These are phyloP conservation scores for Diglossa cyanea DNA, from an alignment of 2,797 vertebrate species.

Conservation along the genomic window DNA sequence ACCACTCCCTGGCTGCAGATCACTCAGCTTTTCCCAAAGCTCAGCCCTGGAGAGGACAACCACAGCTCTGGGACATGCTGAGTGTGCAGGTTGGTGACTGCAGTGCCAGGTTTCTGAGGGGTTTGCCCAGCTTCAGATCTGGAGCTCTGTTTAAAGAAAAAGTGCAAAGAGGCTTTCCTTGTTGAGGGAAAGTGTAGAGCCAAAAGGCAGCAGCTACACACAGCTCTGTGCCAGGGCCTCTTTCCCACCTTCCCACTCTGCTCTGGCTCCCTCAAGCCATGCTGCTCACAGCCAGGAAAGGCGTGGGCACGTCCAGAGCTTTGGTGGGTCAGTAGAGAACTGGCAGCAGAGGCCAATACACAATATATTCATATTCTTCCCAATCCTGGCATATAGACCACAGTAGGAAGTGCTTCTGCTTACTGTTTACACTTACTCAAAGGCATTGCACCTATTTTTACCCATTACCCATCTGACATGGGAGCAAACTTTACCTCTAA, in stretches of 20 bases:
- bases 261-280: fast-evolving
- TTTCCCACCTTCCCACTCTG: background rate
- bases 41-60: background rate
- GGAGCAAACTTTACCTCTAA: background rate
- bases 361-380: background rate
- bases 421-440: background rate
- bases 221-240: background rate
- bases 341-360: background rate
- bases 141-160: background rate
- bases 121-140: background rate
- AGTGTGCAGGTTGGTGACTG: fast-evolving
- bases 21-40: background rate
- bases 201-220: background rate
- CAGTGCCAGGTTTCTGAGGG: background rate
- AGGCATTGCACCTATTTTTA: background rate
- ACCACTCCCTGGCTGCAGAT: background rate
- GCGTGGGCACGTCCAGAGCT: background rate
- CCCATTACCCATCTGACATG: background rate
- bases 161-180: background rate
- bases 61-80: fast-evolving
- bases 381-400: background rate
- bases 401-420: background rate
- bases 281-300: background rate
- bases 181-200: fast-evolving
- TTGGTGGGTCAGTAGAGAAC: background rate